Base-by-base conservation (phyloP, 2,888 invertebrate species). In the Erynnis tages region DNA sequence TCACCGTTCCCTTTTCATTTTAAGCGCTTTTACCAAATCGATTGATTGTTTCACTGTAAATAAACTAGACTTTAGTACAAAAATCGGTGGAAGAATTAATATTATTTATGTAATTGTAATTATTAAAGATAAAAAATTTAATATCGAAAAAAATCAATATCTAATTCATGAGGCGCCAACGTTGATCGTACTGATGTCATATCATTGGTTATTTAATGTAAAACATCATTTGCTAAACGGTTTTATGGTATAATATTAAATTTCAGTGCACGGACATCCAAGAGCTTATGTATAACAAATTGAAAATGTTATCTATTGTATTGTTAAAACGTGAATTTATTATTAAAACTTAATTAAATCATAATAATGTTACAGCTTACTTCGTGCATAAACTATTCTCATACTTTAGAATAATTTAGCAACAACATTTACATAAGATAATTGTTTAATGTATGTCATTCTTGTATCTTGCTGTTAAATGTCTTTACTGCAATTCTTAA, bases 21-120 rank as follows among this genome's bases (percentile, higher is more conserved):
- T 71, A 75, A 80, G 73, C 78, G 83, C 82, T 84, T 85, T 82
- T 82, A 85, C 87, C 86, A 87, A 87, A 86, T 83, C 83, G 76
- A 83, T 11, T 76, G 56, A 60, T 75, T 74, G 66, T 69, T 76
- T 77, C 70, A 68, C 59, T 86, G 84, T 87, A 84, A 79, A 85
- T 85, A 86, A 73, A 64, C 67, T 68, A 85, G 84, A 70, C 73
- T 79, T 85, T 87, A 86, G 87, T 87, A 84, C 85, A 88, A 87
- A 77, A 68, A 74, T 78, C 75, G 83, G 83, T 86, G 82, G 79
- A 83, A 80, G 82, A 75, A 68, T 68, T 71, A 57, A 57, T 55
- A 61, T 54, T 61, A 61, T 62, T 54, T 59, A 59, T 57, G 32
- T 62, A 59, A 63, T 61, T 62, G 13, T 38, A 38, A 65, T 61